These are phyloP conservation scores for Astyanax mexicanus DNA, from an alignment of 2,797 vertebrate genomes.

Conservation along the genomic window DNA sequence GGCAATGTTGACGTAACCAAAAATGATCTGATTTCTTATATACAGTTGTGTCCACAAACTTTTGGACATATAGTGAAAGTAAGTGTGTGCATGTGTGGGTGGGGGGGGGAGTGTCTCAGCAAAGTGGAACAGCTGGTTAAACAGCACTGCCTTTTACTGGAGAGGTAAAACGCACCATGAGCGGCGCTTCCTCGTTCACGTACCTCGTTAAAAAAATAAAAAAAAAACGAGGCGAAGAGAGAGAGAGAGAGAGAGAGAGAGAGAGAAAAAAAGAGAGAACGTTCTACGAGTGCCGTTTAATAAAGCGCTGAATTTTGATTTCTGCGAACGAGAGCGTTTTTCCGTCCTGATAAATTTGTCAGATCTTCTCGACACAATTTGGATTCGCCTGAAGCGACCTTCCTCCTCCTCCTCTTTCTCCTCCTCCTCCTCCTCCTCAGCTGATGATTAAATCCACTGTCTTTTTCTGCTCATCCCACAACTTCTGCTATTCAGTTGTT, in stretches of 20 bases:
- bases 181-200: conserved; percentile 49
- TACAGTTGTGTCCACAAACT: no score
- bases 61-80: no score
- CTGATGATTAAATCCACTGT: conserved; percentile 16
- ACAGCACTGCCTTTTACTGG: conserved; percentile 78
- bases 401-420: conserved; percentile 69
- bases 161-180: conserved; percentile 52
- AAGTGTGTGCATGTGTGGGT: conserved; percentile 49
- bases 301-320: conserved; percentile 71
- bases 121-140: conserved; percentile 67
- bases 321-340: conserved; percentile 70
- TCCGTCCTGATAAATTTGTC: conserved; percentile 76
- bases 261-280: conserved; percentile 47
- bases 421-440: conserved; percentile 57
- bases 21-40: no score
- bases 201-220: conserved; percentile 60
- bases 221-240: not conserved
- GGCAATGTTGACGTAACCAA: no score
- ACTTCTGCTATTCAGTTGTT: conserved; percentile 48
- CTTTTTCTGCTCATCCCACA: conserved; percentile 62
- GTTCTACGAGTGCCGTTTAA: conserved; percentile 68
- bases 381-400: conserved; percentile 64
- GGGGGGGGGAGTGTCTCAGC: conserved; percentile 20
- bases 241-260: conserved; percentile 10
- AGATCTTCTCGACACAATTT: conserved; percentile 75